Evolutionary conservation across 2,797 vertebrate genomes (phyloP).

Genomic region (Nasua narica): DNA sequence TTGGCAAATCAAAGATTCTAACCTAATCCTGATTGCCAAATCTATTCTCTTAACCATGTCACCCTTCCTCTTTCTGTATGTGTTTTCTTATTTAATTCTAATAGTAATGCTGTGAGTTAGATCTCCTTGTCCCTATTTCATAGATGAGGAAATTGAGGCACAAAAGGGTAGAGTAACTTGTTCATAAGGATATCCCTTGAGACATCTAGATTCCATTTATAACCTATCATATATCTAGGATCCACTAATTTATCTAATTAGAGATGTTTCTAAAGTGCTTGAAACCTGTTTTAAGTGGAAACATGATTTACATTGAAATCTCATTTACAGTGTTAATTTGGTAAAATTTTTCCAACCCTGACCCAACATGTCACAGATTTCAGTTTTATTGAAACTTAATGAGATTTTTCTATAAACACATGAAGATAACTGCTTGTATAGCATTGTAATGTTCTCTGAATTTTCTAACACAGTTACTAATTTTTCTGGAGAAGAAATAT

Average conservation of each 20-base stretch:
- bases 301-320: not conserved
- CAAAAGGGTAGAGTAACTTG: not conserved
- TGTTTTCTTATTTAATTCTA: not conserved
- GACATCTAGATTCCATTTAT: not conserved
- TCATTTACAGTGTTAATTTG: not conserved
- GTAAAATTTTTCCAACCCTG: not conserved
- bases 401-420: not conserved
- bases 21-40: not conserved
- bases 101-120: not conserved
- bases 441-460: not conserved
- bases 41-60: not conserved
- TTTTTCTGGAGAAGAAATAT: not conserved
- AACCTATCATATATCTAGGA: not conserved
- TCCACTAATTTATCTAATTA: not conserved
- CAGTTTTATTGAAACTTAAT: slow-evolving; percentile 30
- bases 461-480: not conserved
- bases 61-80: not conserved
- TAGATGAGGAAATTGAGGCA: not conserved
- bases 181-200: not conserved
- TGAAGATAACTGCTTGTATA: not conserved
- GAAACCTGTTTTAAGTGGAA: not conserved
- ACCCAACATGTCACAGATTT: not conserved
- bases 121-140: not conserved
- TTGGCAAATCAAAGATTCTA: not conserved
- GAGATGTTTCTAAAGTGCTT: not conserved